phyloP scores from a whole-genome alignment of 2,113 vertebrate genomes.

The Phyllostomus discolor region DNA sequence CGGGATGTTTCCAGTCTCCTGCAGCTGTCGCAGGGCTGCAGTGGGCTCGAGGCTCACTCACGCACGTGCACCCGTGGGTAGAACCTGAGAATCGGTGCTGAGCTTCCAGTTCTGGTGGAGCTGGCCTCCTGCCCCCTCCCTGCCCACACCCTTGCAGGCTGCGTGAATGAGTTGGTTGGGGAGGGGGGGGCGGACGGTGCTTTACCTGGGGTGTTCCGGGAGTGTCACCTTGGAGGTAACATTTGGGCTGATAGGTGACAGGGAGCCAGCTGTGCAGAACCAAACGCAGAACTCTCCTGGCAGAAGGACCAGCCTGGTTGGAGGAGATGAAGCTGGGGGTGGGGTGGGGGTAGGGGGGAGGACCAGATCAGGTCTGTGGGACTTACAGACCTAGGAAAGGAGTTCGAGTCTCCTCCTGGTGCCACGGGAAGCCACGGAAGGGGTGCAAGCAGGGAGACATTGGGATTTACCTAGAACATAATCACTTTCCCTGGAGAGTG shows the following conservation, averaged over 20 bases:
- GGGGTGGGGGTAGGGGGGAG: not conserved
- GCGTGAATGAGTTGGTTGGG: not conserved
- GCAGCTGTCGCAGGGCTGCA: accelerated
- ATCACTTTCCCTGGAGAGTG: not conserved
- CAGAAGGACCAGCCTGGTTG: too few species aligned
- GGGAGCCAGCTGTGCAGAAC: not conserved
- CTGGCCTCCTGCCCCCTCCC: not conserved
- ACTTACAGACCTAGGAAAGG: not conserved
- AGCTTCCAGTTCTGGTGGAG: not conserved
- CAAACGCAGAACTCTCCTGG: not conserved
- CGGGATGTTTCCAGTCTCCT: not conserved
- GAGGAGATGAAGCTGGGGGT: not conserved
- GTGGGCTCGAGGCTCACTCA: accelerated
- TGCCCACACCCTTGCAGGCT: not conserved
- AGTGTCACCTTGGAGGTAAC: not conserved
- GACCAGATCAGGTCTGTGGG: not conserved
- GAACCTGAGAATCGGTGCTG: accelerated
- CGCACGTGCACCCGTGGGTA: accelerated
- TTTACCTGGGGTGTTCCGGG: not conserved
- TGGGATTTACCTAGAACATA: not conserved
- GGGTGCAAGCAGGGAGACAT: not conserved
- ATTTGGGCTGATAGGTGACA: not conserved
- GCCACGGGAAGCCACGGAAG: not conserved
- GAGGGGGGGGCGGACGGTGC: not conserved
- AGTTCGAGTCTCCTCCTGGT: not conserved